phyloP scores from a whole-genome alignment of 2,797 vertebrate species.

The Etheostoma perlongum region DNA sequence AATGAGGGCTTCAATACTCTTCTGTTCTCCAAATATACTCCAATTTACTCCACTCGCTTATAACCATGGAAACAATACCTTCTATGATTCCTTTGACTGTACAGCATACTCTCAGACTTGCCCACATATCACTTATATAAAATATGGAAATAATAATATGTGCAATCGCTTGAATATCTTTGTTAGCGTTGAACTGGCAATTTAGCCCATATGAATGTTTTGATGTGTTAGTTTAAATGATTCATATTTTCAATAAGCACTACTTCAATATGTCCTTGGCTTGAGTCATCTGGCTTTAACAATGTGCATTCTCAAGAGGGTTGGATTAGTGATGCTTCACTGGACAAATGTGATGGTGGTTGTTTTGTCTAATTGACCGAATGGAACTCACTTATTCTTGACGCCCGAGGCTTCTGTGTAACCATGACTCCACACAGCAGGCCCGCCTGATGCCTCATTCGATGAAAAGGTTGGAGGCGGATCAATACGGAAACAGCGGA shows the following conservation, averaged over 20 bases:
- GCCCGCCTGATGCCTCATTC: slow-evolving; percentile 90
- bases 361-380: slow-evolving; percentile 40
- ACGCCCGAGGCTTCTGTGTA: slow-evolving; percentile 96
- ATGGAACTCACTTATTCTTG: slow-evolving; percentile 93
- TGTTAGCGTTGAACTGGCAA: slow-evolving; percentile 7
- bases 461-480: slow-evolving; percentile 89
- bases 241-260: slow-evolving; percentile 33
- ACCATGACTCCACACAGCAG: slow-evolving; percentile 97
- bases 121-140: not conserved
- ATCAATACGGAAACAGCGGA: slow-evolving; percentile 97
- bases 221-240: not conserved
- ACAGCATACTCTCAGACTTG: not conserved
- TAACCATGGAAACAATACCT: slow-evolving; percentile 26
- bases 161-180: not conserved
- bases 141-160: not conserved
- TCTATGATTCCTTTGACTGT: slow-evolving; percentile 6
- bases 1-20: slow-evolving; percentile 20
- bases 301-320: slow-evolving; percentile 29
- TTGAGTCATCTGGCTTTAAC: slow-evolving; percentile 38
- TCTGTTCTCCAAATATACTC: slow-evolving; percentile 19
- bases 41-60: slow-evolving; percentile 4
- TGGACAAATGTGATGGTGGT: slow-evolving; percentile 11
- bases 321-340: slow-evolving; percentile 43
- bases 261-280: slow-evolving; percentile 23
- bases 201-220: slow-evolving; percentile 3